A percentile compares a stretch with the other conserved stretches of the same genome.
Conservation (phyloP, 2,888 invertebrate genomes). For the Polylopha cassiicola region DNA sequence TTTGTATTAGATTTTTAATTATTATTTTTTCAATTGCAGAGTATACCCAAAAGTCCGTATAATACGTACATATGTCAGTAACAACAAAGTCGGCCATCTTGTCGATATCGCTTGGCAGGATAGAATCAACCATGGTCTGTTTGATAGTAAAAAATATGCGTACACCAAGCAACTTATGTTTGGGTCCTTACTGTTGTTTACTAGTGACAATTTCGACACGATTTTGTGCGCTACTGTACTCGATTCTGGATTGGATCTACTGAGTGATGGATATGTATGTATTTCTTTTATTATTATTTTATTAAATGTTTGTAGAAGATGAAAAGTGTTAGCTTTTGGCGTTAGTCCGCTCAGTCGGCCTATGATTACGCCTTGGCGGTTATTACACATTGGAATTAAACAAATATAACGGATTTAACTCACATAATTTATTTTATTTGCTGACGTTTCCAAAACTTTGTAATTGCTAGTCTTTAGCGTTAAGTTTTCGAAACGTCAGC, state of each 20-base stretch:
- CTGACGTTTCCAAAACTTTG: too few species aligned
- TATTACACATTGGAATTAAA: too few species aligned
- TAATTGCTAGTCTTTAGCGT: too few species aligned
- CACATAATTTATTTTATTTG: too few species aligned
- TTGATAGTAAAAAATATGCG: constrained; percentile 42
- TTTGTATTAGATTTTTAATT: too few species aligned
- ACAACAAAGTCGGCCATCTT: constrained; percentile 62
- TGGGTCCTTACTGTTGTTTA: constrained; percentile 85
- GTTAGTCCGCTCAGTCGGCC: too few species aligned
- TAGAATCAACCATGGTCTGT: constrained; percentile 31
- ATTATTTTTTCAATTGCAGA: too few species aligned
- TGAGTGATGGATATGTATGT: constrained; percentile 77
- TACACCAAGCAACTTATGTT: constrained; percentile 78
- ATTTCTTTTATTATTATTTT: constrained; percentile 24
- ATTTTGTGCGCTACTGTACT: constrained; percentile 83
- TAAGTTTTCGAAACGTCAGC: too few species aligned
- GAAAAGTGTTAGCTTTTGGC: too few species aligned
- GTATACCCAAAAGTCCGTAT: constrained; percentile 69
- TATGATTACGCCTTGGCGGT: too few species aligned
- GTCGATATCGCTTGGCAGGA: constrained; percentile 59
- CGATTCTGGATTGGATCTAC: constrained; percentile 58
- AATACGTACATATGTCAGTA: constrained; percentile 52
- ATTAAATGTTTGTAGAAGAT: neutral
- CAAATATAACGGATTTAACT: too few species aligned
- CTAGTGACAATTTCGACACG: constrained; percentile 81